Conservation (phyloP, 2,888 invertebrate genomes). For the Odontocolon sp. region DNA sequence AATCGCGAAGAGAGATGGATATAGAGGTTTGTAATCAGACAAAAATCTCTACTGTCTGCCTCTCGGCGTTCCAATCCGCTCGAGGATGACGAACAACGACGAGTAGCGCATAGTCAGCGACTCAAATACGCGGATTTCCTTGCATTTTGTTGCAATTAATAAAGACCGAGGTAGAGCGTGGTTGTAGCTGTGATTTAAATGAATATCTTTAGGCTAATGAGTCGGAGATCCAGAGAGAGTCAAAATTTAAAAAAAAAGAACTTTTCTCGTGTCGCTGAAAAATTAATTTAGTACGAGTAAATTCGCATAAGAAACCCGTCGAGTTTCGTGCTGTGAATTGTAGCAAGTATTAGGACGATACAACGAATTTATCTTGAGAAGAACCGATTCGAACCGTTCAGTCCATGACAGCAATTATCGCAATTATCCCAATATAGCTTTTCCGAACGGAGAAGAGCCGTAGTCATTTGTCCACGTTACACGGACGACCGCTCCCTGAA, state of each 20-base stretch:
- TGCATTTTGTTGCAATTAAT: conserved; percentile 9
- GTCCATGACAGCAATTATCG: conserved; percentile 63
- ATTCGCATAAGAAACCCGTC: too few relatives aligned
- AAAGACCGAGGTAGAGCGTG: not conserved
- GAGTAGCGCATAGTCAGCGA: conserved; percentile 6
- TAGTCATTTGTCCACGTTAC: conserved; percentile 78
- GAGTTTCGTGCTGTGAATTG: not conserved
- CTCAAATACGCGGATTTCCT: conserved; percentile 15
- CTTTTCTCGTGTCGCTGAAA: too few relatives aligned
- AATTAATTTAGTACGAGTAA: too few relatives aligned
- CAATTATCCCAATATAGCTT: too few relatives aligned
- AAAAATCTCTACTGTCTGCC: conserved; percentile 6
- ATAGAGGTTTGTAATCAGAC: conserved; percentile 28
- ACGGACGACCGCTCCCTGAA: conserved; percentile 72
- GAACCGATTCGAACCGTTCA: conserved; percentile 62
- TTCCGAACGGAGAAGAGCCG: conserved; percentile 72
- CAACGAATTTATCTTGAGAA: conserved; percentile 24
- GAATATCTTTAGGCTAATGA: conserved; percentile 7
- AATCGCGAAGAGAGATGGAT: not conserved
- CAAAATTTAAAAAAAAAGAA: not conserved
- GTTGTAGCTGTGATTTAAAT: not conserved
- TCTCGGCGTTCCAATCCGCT: not conserved
- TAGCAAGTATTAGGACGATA: conserved; percentile 1
- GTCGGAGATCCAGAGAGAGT: not conserved
- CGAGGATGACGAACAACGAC: conserved; percentile 1